Percentiles rank a stretch among this genome's conserved stretches.
Conservation (phyloP, 2,888 invertebrate species). For the Amphiduros pacificus region DNA sequence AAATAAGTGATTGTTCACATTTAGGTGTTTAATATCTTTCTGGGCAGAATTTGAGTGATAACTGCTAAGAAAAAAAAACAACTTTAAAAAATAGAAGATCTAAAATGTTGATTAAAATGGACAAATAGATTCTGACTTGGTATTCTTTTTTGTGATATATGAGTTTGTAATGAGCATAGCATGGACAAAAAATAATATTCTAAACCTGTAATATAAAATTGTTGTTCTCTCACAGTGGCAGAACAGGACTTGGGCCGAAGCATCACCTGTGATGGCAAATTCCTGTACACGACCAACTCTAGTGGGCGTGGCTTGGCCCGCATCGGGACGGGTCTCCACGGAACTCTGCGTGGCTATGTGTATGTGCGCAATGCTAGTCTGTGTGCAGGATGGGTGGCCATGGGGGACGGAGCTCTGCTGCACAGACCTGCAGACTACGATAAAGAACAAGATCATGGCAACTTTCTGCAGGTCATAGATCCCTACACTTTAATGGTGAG, state of each 20-base stretch:
- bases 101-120: too few species aligned
- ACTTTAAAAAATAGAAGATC: too few species aligned
- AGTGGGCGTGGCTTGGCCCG: conserved; percentile 55
- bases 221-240: too few species aligned
- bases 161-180: too few species aligned
- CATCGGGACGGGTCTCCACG: conserved; percentile 56
- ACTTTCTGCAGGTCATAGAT: conserved; percentile 47
- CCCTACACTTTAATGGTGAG: conserved; percentile 46
- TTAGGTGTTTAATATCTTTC: not conserved
- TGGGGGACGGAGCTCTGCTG: conserved; percentile 40
- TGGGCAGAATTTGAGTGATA: too few species aligned
- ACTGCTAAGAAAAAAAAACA: too few species aligned
- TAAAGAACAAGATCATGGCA: conserved; percentile 35
- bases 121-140: too few species aligned
- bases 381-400: conserved; percentile 49
- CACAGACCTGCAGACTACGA: conserved; percentile 49
- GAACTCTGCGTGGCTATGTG: conserved; percentile 55
- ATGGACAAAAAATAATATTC: too few species aligned
- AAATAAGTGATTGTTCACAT: not conserved
- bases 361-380: conserved; percentile 49
- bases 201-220: too few species aligned
- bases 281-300: conserved; percentile 53
- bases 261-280: conserved; percentile 53
- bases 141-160: not conserved
- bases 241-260: conserved; percentile 50